Evolutionary conservation across 1,140 invertebrate species (phyloP), one percentile per base, ranked within the genome.

Genomic region (Drosophila asahinai): DNA sequence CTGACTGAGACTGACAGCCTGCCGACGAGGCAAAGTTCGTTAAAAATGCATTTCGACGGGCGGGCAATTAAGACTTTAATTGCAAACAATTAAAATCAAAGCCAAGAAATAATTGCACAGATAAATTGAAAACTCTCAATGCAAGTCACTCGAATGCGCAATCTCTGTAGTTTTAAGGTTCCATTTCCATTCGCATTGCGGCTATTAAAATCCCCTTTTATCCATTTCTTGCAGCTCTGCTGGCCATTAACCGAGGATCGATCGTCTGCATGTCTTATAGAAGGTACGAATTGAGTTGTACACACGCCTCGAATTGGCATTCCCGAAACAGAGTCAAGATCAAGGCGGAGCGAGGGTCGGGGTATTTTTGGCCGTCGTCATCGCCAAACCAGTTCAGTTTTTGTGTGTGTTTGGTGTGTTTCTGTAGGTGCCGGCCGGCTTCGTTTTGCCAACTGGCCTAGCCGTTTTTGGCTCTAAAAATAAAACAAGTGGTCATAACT

Each of bases 401-500:
- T 55, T 22, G 65, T 30, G n/a, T 45, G 54, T 22, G 19, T 48
- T 60, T 60, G 33, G 47, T 45, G 45, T 67, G 36, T 30, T 25
- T 75, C 62, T 66, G 77, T 81, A 77, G 78, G 77, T 83, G 81
- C 81, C 76, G 55, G 67, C 82, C 78, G 83, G 84, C 81, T 67
- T 76, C 22, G 49, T 11, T 48, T 68, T 68, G 64, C 58, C 22
- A 42, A 62, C 66, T 60, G 62, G 83, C 76, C 78, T 67, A 78
- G 65, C 61, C 65, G 42, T 55, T 71, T 79, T 80, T 59, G 77
- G 59, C 77, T 79, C 77, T 80, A 80, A 81, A 80, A 80, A 58
- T 60, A 80, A 80, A 80, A 47, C 77, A 90, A 89, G 86, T 89
- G 84, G 86, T 84, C 84, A 89, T 89, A 89, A 89, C 84, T 89